A percentile compares a stretch with the other conserved stretches of the same genome.
Conservation (phyloP, 2,113 vertebrate species). For the Myiopsitta monachus region DNA sequence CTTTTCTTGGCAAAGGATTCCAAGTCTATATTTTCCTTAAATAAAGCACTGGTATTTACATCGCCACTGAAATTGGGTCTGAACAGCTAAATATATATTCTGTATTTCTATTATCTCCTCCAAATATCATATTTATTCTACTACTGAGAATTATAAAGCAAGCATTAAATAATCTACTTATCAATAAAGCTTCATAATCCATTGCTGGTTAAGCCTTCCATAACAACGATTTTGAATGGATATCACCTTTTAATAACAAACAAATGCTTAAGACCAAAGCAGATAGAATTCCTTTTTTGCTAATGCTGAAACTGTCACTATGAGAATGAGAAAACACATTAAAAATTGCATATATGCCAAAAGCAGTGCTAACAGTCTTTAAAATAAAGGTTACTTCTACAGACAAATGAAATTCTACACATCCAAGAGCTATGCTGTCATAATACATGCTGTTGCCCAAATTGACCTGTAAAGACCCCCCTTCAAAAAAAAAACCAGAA, state of each 20-base stretch:
- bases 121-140: not conserved
- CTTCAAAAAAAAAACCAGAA: not conserved
- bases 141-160: not conserved
- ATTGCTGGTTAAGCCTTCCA: not conserved
- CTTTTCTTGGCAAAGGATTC: not conserved
- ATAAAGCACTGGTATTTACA: not conserved
- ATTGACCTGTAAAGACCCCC: fast-evolving
- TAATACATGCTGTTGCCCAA: not conserved
- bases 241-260: not conserved
- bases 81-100: not conserved
- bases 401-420: not conserved
- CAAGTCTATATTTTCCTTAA: not conserved
- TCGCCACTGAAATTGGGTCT: not conserved
- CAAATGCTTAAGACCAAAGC: not conserved
- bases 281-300: not conserved
- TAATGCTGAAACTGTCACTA: not conserved
- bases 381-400: not conserved
- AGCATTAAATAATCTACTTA: not conserved
- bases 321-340: not conserved
- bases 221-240: not conserved
- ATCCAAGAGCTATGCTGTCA: not conserved
- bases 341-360: not conserved
- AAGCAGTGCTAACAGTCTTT: not conserved
- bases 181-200: not conserved
- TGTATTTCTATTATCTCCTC: not conserved